These are phyloP conservation scores for Lophochroa leadbeateri DNA, from an alignment of 2,113 vertebrate genomes.

Conservation along the genomic window DNA sequence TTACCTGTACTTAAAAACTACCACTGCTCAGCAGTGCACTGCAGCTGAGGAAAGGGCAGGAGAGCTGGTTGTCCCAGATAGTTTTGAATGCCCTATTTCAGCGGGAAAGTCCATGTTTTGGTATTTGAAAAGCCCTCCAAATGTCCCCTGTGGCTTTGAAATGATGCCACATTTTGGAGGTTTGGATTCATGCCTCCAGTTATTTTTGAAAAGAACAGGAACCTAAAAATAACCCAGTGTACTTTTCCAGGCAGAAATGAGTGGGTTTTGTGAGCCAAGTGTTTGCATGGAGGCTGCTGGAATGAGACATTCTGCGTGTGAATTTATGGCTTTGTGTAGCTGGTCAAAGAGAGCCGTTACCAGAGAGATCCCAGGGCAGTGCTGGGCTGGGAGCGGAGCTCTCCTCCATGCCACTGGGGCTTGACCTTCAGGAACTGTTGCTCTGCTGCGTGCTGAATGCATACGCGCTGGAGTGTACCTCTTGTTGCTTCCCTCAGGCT, in stretches of 20 bases:
- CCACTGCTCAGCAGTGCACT: neutral
- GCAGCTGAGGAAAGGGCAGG: neutral
- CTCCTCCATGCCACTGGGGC: neutral
- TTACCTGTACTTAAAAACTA: neutral
- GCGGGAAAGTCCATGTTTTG: neutral
- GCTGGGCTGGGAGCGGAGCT: neutral
- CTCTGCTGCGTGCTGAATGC: neutral
- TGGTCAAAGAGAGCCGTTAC: neutral
- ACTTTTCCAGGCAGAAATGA: constrained; percentile 56
- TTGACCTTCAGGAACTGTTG: neutral
- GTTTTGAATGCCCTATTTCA: neutral
- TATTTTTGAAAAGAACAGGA: constrained; percentile 53
- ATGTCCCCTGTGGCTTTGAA: constrained; percentile 57
- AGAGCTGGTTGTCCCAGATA: neutral
- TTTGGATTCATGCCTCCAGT: constrained; percentile 22
- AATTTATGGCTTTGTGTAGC: constrained; percentile 3
- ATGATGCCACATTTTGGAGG: constrained; percentile 20
- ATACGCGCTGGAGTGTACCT: neutral
- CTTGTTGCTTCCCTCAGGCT: neutral
- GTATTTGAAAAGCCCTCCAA: constrained; percentile 54
- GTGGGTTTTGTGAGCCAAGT: constrained; percentile 16
- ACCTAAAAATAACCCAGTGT: constrained; percentile 70
- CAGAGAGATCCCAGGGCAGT: neutral
- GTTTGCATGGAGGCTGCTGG: constrained; percentile 37
- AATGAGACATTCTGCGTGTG: neutral